phyloP scores from a whole-genome alignment of 2,113 vertebrate genomes.

The Podilymbus podiceps region DNA sequence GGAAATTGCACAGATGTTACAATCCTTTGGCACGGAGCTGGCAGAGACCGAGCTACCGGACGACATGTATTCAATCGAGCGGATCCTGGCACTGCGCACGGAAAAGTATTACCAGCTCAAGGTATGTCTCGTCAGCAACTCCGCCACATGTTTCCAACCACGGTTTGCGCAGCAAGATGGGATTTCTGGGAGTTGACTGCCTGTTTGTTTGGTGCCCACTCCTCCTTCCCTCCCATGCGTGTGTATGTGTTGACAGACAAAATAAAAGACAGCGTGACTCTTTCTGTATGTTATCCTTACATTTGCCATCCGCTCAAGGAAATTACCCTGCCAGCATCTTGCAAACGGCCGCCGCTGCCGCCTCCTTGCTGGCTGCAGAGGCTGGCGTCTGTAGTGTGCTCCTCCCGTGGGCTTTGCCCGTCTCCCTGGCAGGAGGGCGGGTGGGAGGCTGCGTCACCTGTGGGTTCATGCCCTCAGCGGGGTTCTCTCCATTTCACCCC shows the following conservation, averaged over 20 bases:
- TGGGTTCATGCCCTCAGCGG: accelerated
- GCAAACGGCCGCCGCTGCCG: background rate
- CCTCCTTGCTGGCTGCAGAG: background rate
- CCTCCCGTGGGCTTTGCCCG: accelerated
- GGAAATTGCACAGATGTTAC: conserved; percentile 94
- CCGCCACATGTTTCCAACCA: accelerated
- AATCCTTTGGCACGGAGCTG: conserved; percentile 91
- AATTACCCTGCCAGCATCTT: background rate
- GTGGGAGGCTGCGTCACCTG: background rate
- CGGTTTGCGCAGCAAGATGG: background rate
- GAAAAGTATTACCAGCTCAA: conserved; percentile 91
- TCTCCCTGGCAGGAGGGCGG: accelerated
- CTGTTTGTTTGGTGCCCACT: background rate
- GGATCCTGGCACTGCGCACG: conserved; percentile 82
- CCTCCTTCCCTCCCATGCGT: background rate
- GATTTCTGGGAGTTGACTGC: background rate
- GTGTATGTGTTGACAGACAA: background rate
- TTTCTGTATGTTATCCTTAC: background rate
- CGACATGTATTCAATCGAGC: conserved; percentile 81
- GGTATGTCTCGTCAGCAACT: conserved; percentile 65
- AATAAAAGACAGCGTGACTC: accelerated
- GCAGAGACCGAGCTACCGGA: conserved; percentile 87
- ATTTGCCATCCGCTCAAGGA: background rate
- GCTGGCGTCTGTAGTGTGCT: background rate
- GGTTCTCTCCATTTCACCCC: background rate